Percentiles rank a stretch among this genome's conserved stretches.
These are phyloP conservation scores for Phlogophora meticulosa DNA, from an alignment of 2,888 invertebrate species.

Conservation along the genomic window DNA sequence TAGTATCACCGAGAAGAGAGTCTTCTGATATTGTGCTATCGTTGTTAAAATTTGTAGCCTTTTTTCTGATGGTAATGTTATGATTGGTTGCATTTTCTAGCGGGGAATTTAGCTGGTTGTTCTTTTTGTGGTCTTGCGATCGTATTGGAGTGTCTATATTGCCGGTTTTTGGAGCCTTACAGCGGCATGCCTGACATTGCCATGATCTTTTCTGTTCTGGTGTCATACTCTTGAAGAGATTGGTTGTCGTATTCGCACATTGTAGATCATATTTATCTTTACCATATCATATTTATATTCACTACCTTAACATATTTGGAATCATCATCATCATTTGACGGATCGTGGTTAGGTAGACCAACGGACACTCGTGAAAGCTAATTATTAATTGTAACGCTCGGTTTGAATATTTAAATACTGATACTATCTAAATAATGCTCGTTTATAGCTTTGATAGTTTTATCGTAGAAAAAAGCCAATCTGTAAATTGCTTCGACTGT, in stretches of 20 bases:
- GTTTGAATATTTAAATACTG: not conserved
- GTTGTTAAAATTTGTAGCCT: not conserved
- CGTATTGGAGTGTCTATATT: slow-evolving; percentile 1
- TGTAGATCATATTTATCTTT: too few species aligned
- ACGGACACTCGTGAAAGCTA: too few species aligned
- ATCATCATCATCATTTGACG: too few species aligned
- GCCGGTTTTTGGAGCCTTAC: not conserved
- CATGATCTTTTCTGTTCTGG: too few species aligned
- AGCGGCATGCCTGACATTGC: too few species aligned
- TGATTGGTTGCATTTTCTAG: not conserved
- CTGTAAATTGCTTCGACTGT: not conserved
- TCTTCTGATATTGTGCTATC: not conserved
- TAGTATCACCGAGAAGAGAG: slow-evolving; percentile 2
- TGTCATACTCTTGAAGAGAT: too few species aligned
- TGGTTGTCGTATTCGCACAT: too few species aligned
- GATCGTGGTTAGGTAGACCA: too few species aligned
- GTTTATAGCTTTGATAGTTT: slow-evolving; percentile 1
- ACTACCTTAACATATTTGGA: too few species aligned
- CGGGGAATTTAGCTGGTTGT: not conserved
- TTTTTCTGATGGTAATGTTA: slow-evolving; percentile 7
- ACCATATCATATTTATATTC: too few species aligned
- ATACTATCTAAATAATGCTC: not conserved
- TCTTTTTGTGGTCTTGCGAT: not conserved
- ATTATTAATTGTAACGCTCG: not conserved
- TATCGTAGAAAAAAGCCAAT: not conserved